These are phyloP conservation scores for Acyrthosiphon pisum DNA, from an alignment of 1,140 invertebrate species.

Conservation along the genomic window DNA sequence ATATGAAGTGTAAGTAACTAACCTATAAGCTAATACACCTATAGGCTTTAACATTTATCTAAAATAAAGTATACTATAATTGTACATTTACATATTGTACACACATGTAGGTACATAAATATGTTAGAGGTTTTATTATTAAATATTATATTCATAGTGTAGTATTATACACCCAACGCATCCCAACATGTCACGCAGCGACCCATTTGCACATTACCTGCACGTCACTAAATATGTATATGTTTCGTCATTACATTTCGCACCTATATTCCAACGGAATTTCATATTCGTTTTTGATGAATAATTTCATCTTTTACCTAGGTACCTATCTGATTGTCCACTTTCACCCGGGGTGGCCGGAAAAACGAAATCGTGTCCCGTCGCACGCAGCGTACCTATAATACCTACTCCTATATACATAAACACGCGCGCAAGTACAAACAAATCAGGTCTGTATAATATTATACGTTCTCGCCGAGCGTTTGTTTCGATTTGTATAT, in stretches of 20 bases:
- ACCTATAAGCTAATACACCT: no score
- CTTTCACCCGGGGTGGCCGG: not conserved
- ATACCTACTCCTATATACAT: not conserved
- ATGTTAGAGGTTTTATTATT: no score
- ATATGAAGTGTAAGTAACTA: no score
- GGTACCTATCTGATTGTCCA: not conserved
- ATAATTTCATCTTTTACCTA: not conserved
- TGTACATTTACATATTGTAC: no score
- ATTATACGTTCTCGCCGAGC: not conserved
- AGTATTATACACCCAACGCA: no score
- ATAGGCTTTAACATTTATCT: no score
- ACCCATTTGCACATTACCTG: not conserved
- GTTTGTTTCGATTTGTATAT: slow-evolving; percentile 26
- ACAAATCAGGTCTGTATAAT: not conserved
- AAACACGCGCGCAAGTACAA: not conserved
- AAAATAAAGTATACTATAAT: no score
- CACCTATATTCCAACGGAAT: not conserved
- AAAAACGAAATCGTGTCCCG: not conserved
- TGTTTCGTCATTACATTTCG: not conserved
- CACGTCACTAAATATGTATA: not conserved
- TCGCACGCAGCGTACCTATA: not conserved
- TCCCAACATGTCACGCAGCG: no score
- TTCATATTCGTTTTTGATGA: not conserved
- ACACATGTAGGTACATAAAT: no score
- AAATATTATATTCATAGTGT: no score